phyloP scores from a whole-genome alignment of 2,888 invertebrate species.

The Parnassius smintheus region DNA sequence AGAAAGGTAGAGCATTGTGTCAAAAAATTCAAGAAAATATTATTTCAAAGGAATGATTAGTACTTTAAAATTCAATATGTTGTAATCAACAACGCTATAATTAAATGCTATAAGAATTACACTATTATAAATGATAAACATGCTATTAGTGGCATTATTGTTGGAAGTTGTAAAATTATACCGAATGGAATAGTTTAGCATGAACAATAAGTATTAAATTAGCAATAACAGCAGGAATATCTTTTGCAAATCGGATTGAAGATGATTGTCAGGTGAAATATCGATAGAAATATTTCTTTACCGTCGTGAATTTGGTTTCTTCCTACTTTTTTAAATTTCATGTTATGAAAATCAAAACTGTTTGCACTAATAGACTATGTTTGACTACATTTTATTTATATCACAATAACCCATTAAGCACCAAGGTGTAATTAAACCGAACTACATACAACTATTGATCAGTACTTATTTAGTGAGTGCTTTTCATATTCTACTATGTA shows the following conservation, averaged over 20 bases:
- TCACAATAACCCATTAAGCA: too few species aligned
- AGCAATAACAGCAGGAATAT: slow-evolving; percentile 9
- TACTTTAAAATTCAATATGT: background rate
- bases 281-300: background rate
- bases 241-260: slow-evolving; percentile 6
- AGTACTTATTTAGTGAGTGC: too few species aligned
- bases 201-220: slow-evolving; percentile 11
- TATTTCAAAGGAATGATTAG: background rate
- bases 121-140: background rate
- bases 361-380: too few species aligned
- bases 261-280: slow-evolving; percentile 1
- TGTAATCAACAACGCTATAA: background rate
- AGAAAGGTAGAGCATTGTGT: background rate
- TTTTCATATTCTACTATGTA: too few species aligned
- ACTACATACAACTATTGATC: too few species aligned
- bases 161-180: slow-evolving; percentile 7
- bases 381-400: too few species aligned
- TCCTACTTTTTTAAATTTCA: background rate
- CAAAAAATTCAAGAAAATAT: background rate
- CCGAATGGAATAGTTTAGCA: slow-evolving; percentile 10
- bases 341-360: background rate
- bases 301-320: background rate
- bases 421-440: too few species aligned
- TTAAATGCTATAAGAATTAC: background rate
- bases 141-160: background rate